phyloP scores from a whole-genome alignment of 2,888 invertebrate genomes.

The Neoitamus cyanurus region DNA sequence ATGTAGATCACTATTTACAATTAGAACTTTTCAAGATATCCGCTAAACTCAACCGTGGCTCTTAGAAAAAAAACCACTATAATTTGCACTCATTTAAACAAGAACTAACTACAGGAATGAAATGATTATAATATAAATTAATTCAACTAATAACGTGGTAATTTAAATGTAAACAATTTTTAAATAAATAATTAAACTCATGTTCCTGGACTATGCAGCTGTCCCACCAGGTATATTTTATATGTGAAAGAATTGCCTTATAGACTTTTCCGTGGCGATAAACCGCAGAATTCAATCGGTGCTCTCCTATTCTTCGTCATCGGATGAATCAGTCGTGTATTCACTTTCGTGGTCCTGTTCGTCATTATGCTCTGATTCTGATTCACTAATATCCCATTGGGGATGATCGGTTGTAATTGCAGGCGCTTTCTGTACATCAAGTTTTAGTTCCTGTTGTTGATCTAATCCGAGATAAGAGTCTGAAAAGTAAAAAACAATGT shows the following conservation, averaged over 20 bases:
- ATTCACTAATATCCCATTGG: slow-evolving; percentile 97
- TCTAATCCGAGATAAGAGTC: slow-evolving; percentile 99
- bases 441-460: slow-evolving; percentile 92
- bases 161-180: slow-evolving; percentile 11
- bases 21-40: background rate
- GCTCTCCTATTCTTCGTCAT: slow-evolving; percentile 69
- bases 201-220: background rate
- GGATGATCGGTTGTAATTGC: slow-evolving; percentile 92
- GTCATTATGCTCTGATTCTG: slow-evolving; percentile 79
- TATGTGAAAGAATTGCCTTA: background rate
- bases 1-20: background rate
- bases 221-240: background rate
- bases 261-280: background rate
- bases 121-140: slow-evolving; percentile 10
- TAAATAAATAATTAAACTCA: slow-evolving; percentile 28
- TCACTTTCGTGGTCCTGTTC: slow-evolving; percentile 74
- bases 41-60: background rate
- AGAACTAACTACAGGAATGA: slow-evolving; percentile 18
- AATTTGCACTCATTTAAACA: background rate
- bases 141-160: slow-evolving; percentile 13
- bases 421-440: slow-evolving; percentile 97
- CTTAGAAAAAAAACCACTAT: background rate
- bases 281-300: background rate
- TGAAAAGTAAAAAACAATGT: slow-evolving; percentile 53
- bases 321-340: slow-evolving; percentile 75